Evolutionary conservation across 92 coral and sea anemone species (phyloP).

Genomic region (Desmophyllum pertusum): DNA sequence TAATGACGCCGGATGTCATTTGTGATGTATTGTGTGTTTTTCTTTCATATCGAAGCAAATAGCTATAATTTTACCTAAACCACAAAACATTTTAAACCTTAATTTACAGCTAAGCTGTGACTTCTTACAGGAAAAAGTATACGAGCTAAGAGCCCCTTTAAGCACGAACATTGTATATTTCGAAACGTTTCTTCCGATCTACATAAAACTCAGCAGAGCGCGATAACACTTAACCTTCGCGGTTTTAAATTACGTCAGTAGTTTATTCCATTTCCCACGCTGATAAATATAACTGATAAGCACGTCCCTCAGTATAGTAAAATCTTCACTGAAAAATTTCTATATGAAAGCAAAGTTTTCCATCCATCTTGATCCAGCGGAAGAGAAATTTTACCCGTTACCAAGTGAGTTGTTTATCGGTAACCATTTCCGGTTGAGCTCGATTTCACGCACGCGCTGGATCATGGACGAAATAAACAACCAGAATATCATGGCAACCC

Average conservation of each 20-base stretch:
- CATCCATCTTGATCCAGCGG: slow-evolving; percentile 20
- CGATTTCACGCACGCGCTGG: slow-evolving; percentile 66
- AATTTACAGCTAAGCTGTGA: background rate
- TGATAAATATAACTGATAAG: background rate
- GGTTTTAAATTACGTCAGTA: slow-evolving; percentile 43
- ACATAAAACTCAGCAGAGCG: slow-evolving; percentile 3
- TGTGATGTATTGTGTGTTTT: slow-evolving; percentile 5
- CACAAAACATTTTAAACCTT: background rate
- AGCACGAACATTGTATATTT: background rate
- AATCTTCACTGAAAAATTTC: background rate
- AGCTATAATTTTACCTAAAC: background rate
- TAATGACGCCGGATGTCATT: slow-evolving; percentile 10
- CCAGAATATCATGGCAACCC: slow-evolving; percentile 77
- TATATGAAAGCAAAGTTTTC: background rate
- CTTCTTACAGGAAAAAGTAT: background rate
- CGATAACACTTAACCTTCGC: slow-evolving; percentile 27
- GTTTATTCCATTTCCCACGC: background rate
- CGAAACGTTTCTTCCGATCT: slow-evolving; percentile 15
- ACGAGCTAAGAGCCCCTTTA: background rate
- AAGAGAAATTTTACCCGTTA: slow-evolving; percentile 63
- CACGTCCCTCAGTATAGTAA: slow-evolving; percentile 11
- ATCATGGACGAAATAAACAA: slow-evolving; percentile 57
- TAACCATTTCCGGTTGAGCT: slow-evolving; percentile 67
- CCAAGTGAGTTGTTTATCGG: slow-evolving; percentile 71
- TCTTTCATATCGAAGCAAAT: background rate